These are phyloP conservation scores for Agriotes lineatus DNA, from an alignment of 2,888 invertebrate species.

Conservation along the genomic window DNA sequence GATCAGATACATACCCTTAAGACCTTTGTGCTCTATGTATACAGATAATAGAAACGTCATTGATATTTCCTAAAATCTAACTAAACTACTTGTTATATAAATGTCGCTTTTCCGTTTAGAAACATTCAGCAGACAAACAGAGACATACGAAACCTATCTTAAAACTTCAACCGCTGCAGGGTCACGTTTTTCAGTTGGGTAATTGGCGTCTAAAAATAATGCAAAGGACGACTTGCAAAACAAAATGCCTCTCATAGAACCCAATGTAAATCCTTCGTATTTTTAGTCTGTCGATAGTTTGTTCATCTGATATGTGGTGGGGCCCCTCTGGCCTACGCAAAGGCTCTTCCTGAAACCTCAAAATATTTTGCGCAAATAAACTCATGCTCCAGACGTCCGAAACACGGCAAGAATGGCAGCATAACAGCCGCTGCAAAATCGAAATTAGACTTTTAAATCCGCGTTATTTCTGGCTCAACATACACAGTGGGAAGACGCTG, in stretches of 20 bases:
- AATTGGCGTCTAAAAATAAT: slow-evolving; percentile 9
- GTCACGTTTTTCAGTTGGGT: neutral
- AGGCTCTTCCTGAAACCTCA: slow-evolving; percentile 7
- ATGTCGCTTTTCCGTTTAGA: no score
- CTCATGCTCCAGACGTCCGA: neutral
- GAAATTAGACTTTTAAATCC: neutral
- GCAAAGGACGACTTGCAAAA: slow-evolving; percentile 11
- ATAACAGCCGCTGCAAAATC: neutral
- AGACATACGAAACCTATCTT: no score
- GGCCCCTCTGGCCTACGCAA: neutral
- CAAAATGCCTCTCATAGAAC: neutral
- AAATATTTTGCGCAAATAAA: neutral
- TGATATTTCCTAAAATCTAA: no score
- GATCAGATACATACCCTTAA: no score
- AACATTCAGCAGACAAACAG: no score
- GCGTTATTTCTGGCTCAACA: neutral
- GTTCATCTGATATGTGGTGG: neutral
- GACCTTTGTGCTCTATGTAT: no score
- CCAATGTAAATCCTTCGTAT: neutral
- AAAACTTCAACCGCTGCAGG: no score
- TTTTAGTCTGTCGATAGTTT: neutral
- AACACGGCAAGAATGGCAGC: neutral
- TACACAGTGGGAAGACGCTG: neutral
- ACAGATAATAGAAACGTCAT: no score
- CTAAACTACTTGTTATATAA: no score